Evolutionary conservation across 1,140 invertebrate genomes (phyloP), one percentile per base, ranked within the genome.

Genomic region (Homarus americanus): DNA sequence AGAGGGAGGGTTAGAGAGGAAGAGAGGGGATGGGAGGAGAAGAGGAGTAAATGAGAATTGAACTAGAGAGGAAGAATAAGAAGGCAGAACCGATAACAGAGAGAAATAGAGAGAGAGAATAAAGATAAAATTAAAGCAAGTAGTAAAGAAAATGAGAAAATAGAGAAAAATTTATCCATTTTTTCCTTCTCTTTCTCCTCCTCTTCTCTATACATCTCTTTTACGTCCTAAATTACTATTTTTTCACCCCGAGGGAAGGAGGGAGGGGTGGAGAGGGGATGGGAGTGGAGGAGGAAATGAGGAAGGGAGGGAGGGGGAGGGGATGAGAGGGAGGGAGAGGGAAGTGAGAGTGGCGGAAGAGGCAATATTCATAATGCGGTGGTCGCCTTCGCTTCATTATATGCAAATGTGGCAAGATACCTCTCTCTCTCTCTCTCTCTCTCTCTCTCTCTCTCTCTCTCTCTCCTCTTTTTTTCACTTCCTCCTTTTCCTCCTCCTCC

Each of bases 381-480:
- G 49, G 49, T 63, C 32, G 32, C 34, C 49, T n/a, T 12, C 12
- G 32, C 32, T 34, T 82, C 79, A 36, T 63, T 79, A 41, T 79
- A 41, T 79, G 40, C 44, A 41, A 49, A 41, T 79, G 40, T 79
- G 40, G 36, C 73, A 15, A 10, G 12, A 4, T 10, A 34, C 32
- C 40, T 79, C 38, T 53, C 78, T 80, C 41, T 80, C 78, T 80
- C 78, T 80, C 78, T 80, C 78, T 80, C 41, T 80, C 78, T 80
- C 78, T 80, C 41, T 79, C 41, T 79, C 76, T 79, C 76, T 79
- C 76, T 79, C 41, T 79, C 76, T 79, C 41, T 79, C 76, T 79
- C 41, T 80, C 76, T 79, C 76, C 34, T 79, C 76, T 49, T 41
- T 79, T 41, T 49, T 24, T 79, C 76, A n/a, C 41, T 79, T 12